Evolutionary conservation across 1,140 invertebrate species (phyloP), one percentile per base, ranked within the genome.

Genomic region (Zaprionus camerounensis): DNA sequence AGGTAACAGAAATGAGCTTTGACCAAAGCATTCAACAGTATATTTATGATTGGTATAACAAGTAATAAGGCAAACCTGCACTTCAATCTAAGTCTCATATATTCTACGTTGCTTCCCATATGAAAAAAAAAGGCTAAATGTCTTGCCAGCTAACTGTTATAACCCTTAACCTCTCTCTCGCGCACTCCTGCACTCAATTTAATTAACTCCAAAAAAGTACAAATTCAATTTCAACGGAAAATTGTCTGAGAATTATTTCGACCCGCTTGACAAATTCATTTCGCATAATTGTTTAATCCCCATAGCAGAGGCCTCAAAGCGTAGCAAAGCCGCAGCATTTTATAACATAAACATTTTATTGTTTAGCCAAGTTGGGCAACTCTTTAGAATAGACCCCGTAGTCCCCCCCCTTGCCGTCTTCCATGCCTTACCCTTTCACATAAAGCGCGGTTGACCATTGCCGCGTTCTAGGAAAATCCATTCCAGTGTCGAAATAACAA

Each of bases 301-400:
- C 41, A 46, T 46, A 46, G 20, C 12, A 49, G 46, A 22, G 17
- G 17, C 44, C 44, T 20, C 46, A 11, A 20, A 22, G 46, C 46
- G 11, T 13, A 22, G 46, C 41, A 46, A 46, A 46, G 41, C 41
- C 41, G n/a, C 41, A 46, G 46, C 20, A 24, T 44, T 41, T 56
- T 38, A 44, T 56, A 36, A 44, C 64, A 56, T 66, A 66, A 66
- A 66, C 15, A 44, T 44, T 55, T 66, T 66, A 56, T 66, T 41
- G 65, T 15, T 38, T 22, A 41, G 24, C 26, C 5, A 31, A 31
- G 24, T 63, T 49, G 38, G 58, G 13, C 26, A 65, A 65, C 51
- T 65, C 20, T 66, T 66, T 56, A 6, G 31, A 6, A 12, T 26
- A 17, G 3, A 49, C 38, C 41, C 58, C 13, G 31, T 31, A 9